Percentiles rank a stretch among this genome's conserved stretches.
These are phyloP conservation scores for Pachyuromys duprasi DNA, from an alignment of 2,797 vertebrate genomes.

Conservation along the genomic window DNA sequence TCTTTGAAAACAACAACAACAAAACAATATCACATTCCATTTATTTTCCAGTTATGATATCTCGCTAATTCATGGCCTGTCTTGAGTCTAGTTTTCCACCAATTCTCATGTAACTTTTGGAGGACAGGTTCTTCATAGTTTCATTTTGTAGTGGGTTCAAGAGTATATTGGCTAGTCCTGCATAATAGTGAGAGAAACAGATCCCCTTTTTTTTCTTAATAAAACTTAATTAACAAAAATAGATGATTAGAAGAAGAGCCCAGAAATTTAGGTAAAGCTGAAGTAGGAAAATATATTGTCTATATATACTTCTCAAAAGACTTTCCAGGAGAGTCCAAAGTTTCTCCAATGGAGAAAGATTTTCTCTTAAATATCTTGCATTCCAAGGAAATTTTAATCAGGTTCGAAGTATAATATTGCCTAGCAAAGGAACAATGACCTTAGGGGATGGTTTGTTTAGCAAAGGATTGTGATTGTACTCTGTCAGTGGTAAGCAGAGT, in stretches of 20 bases:
- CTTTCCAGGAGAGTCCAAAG: neutral
- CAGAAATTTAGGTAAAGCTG: neutral
- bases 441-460: neutral
- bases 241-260: neutral
- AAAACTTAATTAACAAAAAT: neutral
- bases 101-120: neutral
- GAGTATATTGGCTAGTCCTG: neutral
- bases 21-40: neutral
- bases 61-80: neutral
- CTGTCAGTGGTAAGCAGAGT: neutral
- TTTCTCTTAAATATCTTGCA: neutral
- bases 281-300: neutral
- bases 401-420: neutral
- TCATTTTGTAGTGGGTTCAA: slow-evolving; percentile 18
- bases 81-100: slow-evolving; percentile 5
- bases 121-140: neutral
- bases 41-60: slow-evolving; percentile 32
- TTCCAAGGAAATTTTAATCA: neutral
- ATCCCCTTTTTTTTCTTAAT: neutral
- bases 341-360: neutral
- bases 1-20: neutral
- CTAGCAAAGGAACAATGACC: neutral
- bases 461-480: neutral
- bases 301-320: neutral
- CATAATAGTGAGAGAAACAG: neutral